phyloP scores from a whole-genome alignment of 2,113 vertebrate genomes.

The Cephalopterus ornatus region DNA sequence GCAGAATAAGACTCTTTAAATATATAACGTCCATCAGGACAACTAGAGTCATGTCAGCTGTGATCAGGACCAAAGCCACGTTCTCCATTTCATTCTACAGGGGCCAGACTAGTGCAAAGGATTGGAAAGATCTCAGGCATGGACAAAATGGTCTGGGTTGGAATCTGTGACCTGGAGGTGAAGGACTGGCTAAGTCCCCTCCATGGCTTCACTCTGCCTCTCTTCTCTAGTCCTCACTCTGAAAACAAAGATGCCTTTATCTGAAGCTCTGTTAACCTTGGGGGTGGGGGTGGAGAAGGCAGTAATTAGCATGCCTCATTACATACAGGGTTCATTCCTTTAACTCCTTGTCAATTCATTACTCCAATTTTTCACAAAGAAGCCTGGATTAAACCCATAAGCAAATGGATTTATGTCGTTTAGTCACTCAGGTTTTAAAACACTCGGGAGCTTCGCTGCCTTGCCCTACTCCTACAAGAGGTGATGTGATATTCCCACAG shows the following conservation, averaged over 20 bases:
- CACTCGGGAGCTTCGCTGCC: background rate
- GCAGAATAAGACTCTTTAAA: background rate
- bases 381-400: slow-evolving; percentile 4
- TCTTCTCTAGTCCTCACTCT: background rate
- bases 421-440: slow-evolving; percentile 36
- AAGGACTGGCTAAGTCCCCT: background rate
- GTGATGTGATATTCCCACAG: background rate
- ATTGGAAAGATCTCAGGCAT: background rate
- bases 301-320: slow-evolving; percentile 35
- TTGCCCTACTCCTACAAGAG: background rate
- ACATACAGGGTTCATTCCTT: slow-evolving; percentile 15
- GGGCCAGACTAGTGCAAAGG: background rate
- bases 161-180: background rate
- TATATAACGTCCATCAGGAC: background rate
- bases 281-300: background rate
- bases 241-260: slow-evolving; percentile 14
- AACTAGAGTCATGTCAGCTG: background rate
- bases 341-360: slow-evolving; percentile 45
- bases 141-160: background rate
- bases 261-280: background rate
- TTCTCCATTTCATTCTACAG: background rate
- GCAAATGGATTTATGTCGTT: slow-evolving; percentile 8
- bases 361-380: slow-evolving; percentile 6
- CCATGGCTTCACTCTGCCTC: background rate
- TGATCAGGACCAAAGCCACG: background rate